Conservation (phyloP, 2,888 invertebrate species). For the Phlogophora meticulosa region DNA sequence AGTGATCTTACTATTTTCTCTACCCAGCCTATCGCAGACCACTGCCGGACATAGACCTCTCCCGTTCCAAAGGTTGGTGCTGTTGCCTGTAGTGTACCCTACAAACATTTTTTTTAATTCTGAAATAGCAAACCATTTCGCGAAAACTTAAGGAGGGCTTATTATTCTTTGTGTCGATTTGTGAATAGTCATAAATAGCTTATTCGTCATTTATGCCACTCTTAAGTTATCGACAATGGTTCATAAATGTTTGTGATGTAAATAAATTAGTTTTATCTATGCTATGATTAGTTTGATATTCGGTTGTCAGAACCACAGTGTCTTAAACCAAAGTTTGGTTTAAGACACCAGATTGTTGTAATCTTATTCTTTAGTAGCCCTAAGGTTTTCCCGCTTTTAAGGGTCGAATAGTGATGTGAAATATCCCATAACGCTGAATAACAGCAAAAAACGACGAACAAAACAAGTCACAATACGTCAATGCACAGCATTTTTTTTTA, state of each 20-base stretch:
- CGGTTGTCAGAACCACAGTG: no score
- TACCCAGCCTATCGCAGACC: constrained; percentile 52
- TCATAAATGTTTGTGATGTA: constrained; percentile 31
- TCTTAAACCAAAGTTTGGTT: no score
- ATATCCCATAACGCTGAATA: no score
- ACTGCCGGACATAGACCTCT: constrained; percentile 56
- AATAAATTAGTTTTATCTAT: not conserved
- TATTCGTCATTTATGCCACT: not conserved
- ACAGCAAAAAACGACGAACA: no score
- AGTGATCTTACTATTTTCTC: constrained; percentile 58
- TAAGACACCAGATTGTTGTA: no score
- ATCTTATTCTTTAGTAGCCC: no score
- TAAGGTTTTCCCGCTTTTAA: no score
- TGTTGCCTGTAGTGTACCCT: constrained; percentile 52
- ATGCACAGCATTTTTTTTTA: no score
- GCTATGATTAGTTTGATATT: no score
- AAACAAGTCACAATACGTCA: no score
- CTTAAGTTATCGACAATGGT: constrained; percentile 16
- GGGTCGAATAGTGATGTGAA: no score
- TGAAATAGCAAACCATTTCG: constrained; percentile 5
- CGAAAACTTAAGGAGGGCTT: constrained; percentile 11
- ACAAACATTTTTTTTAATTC: constrained; percentile 30
- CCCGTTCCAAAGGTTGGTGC: constrained; percentile 55
- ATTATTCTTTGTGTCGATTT: not conserved
- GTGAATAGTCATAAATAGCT: no score